Base-by-base conservation (phyloP, 2,113 vertebrate genomes). In the Sterna hirundo region DNA sequence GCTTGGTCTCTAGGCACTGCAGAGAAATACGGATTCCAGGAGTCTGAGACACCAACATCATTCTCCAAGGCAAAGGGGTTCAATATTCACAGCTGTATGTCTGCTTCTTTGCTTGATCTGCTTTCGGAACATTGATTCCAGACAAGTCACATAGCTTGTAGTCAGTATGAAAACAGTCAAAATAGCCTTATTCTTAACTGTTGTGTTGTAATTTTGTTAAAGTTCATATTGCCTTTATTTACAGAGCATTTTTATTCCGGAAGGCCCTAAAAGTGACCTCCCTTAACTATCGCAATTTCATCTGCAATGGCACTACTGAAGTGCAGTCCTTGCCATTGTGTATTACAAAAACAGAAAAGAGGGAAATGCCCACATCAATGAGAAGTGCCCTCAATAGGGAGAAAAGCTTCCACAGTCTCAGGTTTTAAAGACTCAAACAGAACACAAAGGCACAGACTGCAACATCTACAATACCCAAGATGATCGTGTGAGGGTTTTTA, bases 401-500 rank as follows among this genome's bases (percentile, higher is more conserved):
- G 26, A 71, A 81, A 81, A 83, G 2, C 40, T 52, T 78, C n/a
- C 32, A 23, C 2, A 5, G 34, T 51, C 29, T 78, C 55, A 52
- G 51, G 60, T 74, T 88, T 70, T 86, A 65, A 66, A 30, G 68
- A 52, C 46, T 72, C 55, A 74, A 26, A 60, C 27, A 25, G 40
- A 91, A 88, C 19, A 69, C 14, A 44, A 29, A 81, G 26, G 30
- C 49, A 51, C 38, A 90, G 40, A 55, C 36, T 52, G 54, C 11
- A 77, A 23, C 60, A 19, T 77, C 71, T 27, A 29, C 27, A 69
- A 55, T 10, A 82, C 36, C 42, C 8, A 11, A 80, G 74, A 69
- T 30, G 58, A 87, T 19, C 6, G 0, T 0, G 1, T 70, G 12
- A 88, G n/a, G 1, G 0, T 70, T 71, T 83, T 68, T 62, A 65